Base-by-base conservation (phyloP, 1,140 invertebrate genomes). In the Drosophila biarmipes region DNA sequence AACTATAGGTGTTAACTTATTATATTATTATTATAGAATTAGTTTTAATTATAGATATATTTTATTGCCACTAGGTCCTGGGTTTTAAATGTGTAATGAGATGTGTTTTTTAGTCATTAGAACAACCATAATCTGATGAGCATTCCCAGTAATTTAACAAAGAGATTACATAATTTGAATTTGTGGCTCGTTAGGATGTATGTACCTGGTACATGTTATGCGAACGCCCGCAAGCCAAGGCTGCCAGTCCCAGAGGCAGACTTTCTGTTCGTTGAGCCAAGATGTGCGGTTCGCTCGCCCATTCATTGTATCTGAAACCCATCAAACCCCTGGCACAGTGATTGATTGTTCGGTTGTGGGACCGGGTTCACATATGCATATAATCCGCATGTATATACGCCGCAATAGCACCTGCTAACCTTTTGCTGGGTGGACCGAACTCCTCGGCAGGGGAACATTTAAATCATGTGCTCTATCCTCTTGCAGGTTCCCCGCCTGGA, bases 401-500 rank as follows among this genome's bases (percentile, higher is more conserved):
- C 53, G 27, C 37, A 43, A 15, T 10, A 34, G 59, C 59, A 59
- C 29, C 54, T 59, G 58, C 46, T 38, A 59, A 59, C 57, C n/a
- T 46, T 12, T 21, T 11, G 5, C 15, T 29, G 15, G 4, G 48
- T 12, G n/a, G 15, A 6, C 48, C 40, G 17, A 19, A 27, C 2
- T 10, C 15, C 8, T 31, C 29, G 48, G 29, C 21, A 24, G 21
- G 19, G 64, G 51, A 59, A 29, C 40, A 38, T 73, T 46, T 27
- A 63, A 46, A 49, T 48, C 29, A 57, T 69, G 34, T 58, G 46
- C 45, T 27, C 15, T 62, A 54, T 35, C 67, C 68, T 52, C 45
- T 66, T 45, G 42, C 92, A 94, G 93, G 93, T 94, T 56, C 93
- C 93, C 59, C 92, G 93, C 48, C 63, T 78, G 27, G 95, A 96